Evolutionary conservation across 2,888 invertebrate genomes (phyloP), one percentile per base, ranked within the genome.

Genomic region (Xanthostigma xanthostigma): DNA sequence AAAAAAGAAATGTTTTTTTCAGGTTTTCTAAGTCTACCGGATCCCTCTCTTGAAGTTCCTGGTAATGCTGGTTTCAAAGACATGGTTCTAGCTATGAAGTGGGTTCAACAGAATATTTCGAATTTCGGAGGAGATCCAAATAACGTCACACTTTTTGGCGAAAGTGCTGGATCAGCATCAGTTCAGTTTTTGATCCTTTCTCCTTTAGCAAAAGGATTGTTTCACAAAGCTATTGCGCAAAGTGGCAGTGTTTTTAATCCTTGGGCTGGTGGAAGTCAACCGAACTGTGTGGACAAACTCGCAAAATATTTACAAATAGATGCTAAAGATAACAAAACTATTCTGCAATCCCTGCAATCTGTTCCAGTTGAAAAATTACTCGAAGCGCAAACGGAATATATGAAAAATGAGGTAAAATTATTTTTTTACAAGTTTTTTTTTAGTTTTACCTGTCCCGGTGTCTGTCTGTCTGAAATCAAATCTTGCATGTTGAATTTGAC

Each of bases 111-210:
- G n/a, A 53, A 55, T 27, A 53, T 55, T 14, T 41, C 45, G 9
- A 11, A 45, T n/a, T 55, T 55, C 48, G 53, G 55, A 35, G 57
- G 56, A 9, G 54, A 56, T 50, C 52, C 57, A 8, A 50, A 52
- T n/a, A 53, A 52, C 43, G 52, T 59, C 8, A 60, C 59, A 8
- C 51, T 59, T 34, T 55, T 55, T 46, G 60, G 59, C 10, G 54
- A 56, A 41, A 56, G 57, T 49, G 56, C 60, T 4, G 61, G 61
- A 17, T 59, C 54, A 5, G 58, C 58, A 5, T 48, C 54, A 14
- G 56, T 53, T 1, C 59, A 61, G 45, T 46, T 55, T 33, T 53
- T 59, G 34, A 27, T 27, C 27, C 55, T 58, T 50, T 57, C 57
- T 33, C 59, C 59, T 6, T 48, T 54, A 44, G 27, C 27, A 27